Base-by-base conservation (phyloP, 1,140 invertebrate species). In the Proctacanthus coquilletti region DNA sequence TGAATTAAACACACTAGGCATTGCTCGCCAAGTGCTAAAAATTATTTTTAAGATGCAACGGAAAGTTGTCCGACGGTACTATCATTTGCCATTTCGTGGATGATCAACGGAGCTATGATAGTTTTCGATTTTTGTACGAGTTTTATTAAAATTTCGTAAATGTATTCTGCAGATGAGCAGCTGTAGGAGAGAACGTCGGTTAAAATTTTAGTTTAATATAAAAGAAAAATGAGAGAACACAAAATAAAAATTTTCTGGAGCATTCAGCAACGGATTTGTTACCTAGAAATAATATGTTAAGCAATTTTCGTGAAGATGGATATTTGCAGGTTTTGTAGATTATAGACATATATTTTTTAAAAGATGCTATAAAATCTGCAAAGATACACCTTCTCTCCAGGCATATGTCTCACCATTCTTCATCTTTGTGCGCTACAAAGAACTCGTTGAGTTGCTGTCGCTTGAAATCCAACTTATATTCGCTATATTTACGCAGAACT, bases 371-470 rank as follows among this genome's bases (percentile, higher is more conserved):
- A n/a, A n/a, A n/a, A n/a, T n/a, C n/a, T n/a, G n/a, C 23, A 25
- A 6, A 25, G n/a, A 25, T 25, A 25, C 23, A 25, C 23, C 23
- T 25, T n/a, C n/a, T n/a, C n/a, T n/a, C n/a, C n/a, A n/a, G 30
- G 11, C 15, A 37, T 36, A 33, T 14, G 1, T 63, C 78, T 72
- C 73, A 98, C 96, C 96, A 99, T 80, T 99, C 95, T 63, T 99
- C 95, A 57, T 98, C 94, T 66, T 98, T 98, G 68, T 99, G 96
- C 21, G 80, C 77, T 51, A 97, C 81, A 69, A 99, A 99, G 69
- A 98, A 99, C 62, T 98, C 93, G 63, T 94, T 94, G 15, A 98
- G 74, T 57, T 98, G 94, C 60, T 95, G 88, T 36, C 88, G 71
- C 53, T 84, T 80, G 56, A 96, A 98, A 51, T 98, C 94, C 48